A percentile compares a stretch with the other conserved stretches of the same genome.
Evolutionary conservation across 2,888 invertebrate genomes (phyloP).

Genomic region (Andrena marginata): DNA sequence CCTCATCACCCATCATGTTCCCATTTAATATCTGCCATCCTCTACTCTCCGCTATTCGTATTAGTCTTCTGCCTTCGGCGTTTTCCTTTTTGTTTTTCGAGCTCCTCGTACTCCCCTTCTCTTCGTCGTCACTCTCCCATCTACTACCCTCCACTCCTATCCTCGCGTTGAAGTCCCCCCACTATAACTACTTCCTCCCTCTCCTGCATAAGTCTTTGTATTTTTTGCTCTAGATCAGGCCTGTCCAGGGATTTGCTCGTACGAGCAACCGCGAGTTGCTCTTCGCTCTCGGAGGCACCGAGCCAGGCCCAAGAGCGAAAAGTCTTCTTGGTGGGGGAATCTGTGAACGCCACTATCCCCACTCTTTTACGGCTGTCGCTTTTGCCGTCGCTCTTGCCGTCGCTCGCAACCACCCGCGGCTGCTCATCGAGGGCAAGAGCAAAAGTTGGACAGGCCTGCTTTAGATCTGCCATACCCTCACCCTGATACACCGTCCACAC

Average conservation of each 20-base stretch:
- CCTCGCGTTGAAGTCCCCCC: neutral
- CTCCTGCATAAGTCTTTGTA: neutral
- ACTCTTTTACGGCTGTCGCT: no score
- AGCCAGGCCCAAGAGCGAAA: no score
- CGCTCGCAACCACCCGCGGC: no score
- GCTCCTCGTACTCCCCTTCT: neutral
- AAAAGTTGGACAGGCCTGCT: no score
- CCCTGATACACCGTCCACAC: neutral
- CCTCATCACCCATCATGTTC: neutral
- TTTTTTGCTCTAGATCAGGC: neutral
- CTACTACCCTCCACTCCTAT: neutral
- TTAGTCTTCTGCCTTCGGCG: neutral
- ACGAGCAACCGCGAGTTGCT: no score
- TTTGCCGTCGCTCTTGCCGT: no score
- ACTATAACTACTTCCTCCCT: neutral
- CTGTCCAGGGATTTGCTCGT: no score
- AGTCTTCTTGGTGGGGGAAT: no score
- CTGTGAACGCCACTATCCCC: no score
- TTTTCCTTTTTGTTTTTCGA: neutral
- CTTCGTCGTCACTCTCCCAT: neutral
- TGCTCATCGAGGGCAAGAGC: no score
- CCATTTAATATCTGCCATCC: neutral
- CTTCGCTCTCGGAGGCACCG: no score
- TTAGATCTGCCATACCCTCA: neutral
- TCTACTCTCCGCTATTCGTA: neutral